Evolutionary conservation across 2,113 vertebrate genomes (phyloP), one percentile per base, ranked within the genome.

Genomic region (Eretmochelys imbricata): DNA sequence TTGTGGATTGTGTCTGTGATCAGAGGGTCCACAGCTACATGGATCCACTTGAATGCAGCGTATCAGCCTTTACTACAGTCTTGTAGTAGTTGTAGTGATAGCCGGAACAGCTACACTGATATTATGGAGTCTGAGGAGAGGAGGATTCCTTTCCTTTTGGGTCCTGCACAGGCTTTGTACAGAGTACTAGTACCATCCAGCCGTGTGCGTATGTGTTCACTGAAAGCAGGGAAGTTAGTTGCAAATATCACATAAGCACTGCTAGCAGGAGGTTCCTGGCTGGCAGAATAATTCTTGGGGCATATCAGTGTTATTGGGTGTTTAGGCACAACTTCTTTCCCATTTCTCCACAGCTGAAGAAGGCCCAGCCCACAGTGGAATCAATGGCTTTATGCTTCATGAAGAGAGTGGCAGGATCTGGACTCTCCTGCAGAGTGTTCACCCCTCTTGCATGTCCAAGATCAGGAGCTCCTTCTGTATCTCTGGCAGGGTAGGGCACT

Each of bases 31-130:
- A 80, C 29, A 80, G 17, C 48, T 50, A 35, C 29, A 31, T 31
- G 78, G 78, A 35, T 49, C 16, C 29, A 80, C 62, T 51, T 46
- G 31, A 84, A 5, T 38, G 29, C 24, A 35, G 75, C 48, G 14
- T n/a, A 57, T 53, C 80, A 72, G 46, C 42, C 31, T 11, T 35
- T 69, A 12, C 55, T 79, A 57, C 42, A 24, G 0, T 5, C n/a
- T 51, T 55, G 9, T 24, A 46, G 13, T 5, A 4, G n/a, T 22
- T n/a, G 20, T 75, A 42, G 19, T 42, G 5, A 75, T 75, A 51
- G 50, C 69, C 65, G 16, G 35, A 51, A 10, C 13, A n/a, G 80
- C 46, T 0, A 0, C 5, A 2, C 80, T 27, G 13, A 29, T 29
- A 75, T 22, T 62, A 75, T 62, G n/a, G 1, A n/a, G 50, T 50